Percentiles rank a stretch among this genome's conserved stretches.
These are phyloP conservation scores for Argyrosomus japonicus DNA, from an alignment of 2,113 vertebrate species.

Conservation along the genomic window DNA sequence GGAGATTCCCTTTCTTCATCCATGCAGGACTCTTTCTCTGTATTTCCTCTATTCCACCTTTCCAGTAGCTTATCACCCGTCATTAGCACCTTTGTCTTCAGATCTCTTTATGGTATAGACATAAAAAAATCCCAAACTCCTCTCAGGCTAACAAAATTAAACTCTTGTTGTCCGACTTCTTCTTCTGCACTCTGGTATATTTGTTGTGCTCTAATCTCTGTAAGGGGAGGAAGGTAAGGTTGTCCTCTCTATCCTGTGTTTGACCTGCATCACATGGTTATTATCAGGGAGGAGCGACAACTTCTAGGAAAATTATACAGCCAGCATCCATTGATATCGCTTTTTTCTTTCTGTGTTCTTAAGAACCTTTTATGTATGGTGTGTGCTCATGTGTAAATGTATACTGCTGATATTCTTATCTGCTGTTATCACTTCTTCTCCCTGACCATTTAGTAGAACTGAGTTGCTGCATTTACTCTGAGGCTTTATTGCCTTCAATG, in stretches of 20 bases:
- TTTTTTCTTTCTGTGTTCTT: not conserved
- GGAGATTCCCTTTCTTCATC: constrained; percentile 28
- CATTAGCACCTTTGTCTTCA: constrained; percentile 23
- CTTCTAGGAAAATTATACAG: constrained; percentile 38
- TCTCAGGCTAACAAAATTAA: not conserved
- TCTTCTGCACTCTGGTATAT: constrained; percentile 9
- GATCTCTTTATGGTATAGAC: not conserved
- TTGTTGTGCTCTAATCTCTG: constrained; percentile 5
- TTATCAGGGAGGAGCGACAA: constrained; percentile 65
- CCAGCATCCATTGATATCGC: constrained; percentile 2
- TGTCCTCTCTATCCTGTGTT: constrained; percentile 41
- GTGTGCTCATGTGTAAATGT: constrained; percentile 18
- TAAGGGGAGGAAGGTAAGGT: constrained; percentile 15
- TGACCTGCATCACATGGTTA: constrained; percentile 69
- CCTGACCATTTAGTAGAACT: not conserved
- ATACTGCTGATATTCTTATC: not conserved
- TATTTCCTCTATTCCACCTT: constrained; percentile 46
- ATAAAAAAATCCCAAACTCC: not conserved
- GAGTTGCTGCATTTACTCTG: not conserved
- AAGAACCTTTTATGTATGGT: not conserved
- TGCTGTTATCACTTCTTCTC: not conserved
- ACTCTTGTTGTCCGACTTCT: not conserved
- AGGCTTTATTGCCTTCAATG: not conserved
- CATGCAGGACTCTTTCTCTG: constrained; percentile 4
- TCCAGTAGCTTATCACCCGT: constrained; percentile 15